Conservation (phyloP, 1,140 invertebrate species). For the Pararge aegeria region DNA sequence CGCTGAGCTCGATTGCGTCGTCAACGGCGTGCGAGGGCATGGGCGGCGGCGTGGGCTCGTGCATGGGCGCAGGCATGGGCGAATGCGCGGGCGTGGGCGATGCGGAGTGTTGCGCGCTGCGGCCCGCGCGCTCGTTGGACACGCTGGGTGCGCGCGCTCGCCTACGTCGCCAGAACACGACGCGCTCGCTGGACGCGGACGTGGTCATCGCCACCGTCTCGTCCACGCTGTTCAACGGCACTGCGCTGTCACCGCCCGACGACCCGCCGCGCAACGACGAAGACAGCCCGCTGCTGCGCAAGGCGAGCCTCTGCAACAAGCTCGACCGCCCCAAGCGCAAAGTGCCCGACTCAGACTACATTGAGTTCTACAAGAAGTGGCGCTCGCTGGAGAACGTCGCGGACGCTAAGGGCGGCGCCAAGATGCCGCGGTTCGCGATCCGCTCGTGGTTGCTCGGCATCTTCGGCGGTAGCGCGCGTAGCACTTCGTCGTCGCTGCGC, state of each 20-base stretch:
- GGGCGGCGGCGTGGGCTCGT: constrained; percentile 22
- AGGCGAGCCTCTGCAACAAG: constrained; percentile 68
- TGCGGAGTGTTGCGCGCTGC: constrained; percentile 31
- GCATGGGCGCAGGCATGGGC: constrained; percentile 8
- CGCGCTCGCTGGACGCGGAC: constrained; percentile 66
- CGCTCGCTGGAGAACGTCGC: constrained; percentile 87
- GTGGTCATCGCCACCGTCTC: constrained; percentile 62
- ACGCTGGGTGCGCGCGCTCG: constrained; percentile 45
- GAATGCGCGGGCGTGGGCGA: constrained; percentile 21
- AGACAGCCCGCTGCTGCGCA: constrained; percentile 73
- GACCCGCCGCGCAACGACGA: constrained; percentile 64
- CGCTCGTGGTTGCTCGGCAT: constrained; percentile 85
- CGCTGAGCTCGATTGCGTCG: constrained; percentile 73
- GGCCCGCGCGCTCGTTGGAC: constrained; percentile 66
- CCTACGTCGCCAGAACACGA: constrained; percentile 54
- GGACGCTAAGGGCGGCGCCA: constrained; percentile 70
- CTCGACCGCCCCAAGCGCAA: constrained; percentile 61
- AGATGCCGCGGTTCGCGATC: constrained; percentile 80
- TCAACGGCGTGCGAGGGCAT: constrained; percentile 55
- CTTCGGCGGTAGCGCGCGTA: constrained; percentile 83
- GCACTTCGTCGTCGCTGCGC: constrained; percentile 83
- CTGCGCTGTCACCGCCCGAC: constrained; percentile 74
- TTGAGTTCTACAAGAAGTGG: constrained; percentile 85
- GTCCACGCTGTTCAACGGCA: constrained; percentile 69
- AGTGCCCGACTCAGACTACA: constrained; percentile 69